Percentiles rank a stretch among this genome's conserved stretches.
phyloP scores from a whole-genome alignment of 2,888 invertebrate species.

The Mythimna impura region DNA sequence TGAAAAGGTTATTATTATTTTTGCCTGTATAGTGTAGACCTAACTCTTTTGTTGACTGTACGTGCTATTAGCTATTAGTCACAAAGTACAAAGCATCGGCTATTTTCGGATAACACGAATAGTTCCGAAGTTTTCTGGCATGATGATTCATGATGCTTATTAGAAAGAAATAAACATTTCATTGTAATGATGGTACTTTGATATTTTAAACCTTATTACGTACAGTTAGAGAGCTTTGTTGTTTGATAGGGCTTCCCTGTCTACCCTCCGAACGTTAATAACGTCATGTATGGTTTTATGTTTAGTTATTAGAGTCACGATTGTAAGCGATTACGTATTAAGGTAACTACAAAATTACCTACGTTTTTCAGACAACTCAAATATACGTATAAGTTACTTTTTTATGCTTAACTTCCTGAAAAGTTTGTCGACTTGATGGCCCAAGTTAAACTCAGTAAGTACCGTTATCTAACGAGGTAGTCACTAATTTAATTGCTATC shows the following conservation, averaged over 20 bases:
- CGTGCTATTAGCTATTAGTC: constrained; percentile 21
- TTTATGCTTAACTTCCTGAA: neutral
- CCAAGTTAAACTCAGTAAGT: neutral
- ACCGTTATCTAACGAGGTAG: neutral
- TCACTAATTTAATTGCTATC: neutral
- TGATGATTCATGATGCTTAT: constrained; percentile 44
- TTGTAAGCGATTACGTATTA: neutral
- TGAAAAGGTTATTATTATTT: neutral
- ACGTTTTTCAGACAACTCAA: neutral
- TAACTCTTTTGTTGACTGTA: constrained; percentile 25
- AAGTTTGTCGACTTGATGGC: neutral
- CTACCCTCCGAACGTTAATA: neutral
- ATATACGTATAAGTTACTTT: neutral
- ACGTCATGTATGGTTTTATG: constrained; percentile 1
- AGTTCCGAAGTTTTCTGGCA: constrained; percentile 27
- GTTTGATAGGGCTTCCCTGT: neutral
- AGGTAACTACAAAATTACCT: constrained; percentile 1
- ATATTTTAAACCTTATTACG: constrained; percentile 2
- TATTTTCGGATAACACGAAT: constrained; percentile 42
- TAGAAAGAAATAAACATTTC: constrained; percentile 42
- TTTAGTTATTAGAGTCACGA: constrained; percentile 2
- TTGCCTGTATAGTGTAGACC: neutral
- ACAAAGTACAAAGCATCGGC: constrained; percentile 26
- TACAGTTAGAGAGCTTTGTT: neutral
- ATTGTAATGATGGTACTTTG: neutral